A percentile compares a stretch with the other conserved stretches of the same genome.
Conservation (phyloP, 2,113 vertebrate species). For the Gymnorhina tibicen region DNA sequence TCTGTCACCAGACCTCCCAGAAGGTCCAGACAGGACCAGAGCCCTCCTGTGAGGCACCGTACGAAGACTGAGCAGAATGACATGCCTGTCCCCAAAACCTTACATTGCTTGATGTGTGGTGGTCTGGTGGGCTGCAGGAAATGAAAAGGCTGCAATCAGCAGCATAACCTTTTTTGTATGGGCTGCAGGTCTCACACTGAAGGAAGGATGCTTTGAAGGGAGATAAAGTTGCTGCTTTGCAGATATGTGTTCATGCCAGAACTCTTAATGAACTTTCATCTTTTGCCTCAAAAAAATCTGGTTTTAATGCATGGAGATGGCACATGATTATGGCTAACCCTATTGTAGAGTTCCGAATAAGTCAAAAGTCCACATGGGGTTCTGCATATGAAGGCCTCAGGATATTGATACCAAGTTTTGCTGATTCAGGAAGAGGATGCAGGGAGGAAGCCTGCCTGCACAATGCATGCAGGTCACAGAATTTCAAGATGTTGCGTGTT, state of each 20-base stretch:
- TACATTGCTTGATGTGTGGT: not conserved
- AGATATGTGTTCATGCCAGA: constrained; percentile 3
- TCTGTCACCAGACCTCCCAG: not conserved
- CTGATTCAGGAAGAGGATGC: not conserved
- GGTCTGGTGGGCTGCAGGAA: not conserved
- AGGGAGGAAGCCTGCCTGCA: not conserved
- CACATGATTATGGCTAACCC: not conserved
- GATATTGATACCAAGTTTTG: not conserved
- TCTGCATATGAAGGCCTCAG: not conserved
- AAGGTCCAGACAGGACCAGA: not conserved
- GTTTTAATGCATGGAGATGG: not conserved
- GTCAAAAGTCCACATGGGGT: not conserved
- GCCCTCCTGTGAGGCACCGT: not conserved
- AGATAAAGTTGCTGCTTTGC: constrained; percentile 18
- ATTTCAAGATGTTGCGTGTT: not conserved
- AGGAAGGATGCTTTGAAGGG: constrained; percentile 26
- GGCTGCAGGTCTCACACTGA: not conserved
- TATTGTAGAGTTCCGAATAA: not conserved
- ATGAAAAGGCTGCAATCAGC: not conserved
- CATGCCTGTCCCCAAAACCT: not conserved
- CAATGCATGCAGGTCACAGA: not conserved
- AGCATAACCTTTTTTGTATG: not conserved
- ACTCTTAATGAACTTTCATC: constrained; percentile 5
- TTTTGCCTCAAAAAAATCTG: constrained; percentile 27
- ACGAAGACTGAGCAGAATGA: not conserved